A percentile compares a stretch with the other conserved stretches of the same genome.
These are phyloP conservation scores for Manis javanica DNA, from an alignment of 2,797 vertebrate species.

Conservation along the genomic window DNA sequence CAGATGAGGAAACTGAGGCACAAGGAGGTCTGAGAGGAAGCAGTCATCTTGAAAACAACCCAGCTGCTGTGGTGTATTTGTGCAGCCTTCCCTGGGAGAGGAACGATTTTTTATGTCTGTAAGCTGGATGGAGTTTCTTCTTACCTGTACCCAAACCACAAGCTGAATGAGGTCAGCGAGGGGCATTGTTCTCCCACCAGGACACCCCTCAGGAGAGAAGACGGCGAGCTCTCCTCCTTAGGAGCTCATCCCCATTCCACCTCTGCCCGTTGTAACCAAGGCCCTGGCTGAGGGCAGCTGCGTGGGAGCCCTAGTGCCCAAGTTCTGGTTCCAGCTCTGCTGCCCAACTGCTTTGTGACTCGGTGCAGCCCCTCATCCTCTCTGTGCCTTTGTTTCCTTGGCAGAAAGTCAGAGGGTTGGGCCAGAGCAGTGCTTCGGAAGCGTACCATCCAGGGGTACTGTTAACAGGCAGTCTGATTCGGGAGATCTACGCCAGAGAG, in stretches of 20 bases:
- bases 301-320: neutral
- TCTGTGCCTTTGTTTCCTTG: neutral
- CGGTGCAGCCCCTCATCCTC: neutral
- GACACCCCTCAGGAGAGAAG: neutral
- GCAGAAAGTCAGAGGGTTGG: neutral
- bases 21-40: neutral
- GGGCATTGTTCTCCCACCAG: neutral
- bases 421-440: neutral
- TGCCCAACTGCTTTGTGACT: neutral
- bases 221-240: neutral
- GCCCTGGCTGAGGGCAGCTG: neutral
- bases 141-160: neutral
- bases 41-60: neutral
- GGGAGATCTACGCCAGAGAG: accelerated
- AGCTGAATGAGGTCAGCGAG: neutral
- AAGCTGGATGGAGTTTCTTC: neutral
- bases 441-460: accelerated
- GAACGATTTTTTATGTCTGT: neutral
- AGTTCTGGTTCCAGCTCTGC: no score
- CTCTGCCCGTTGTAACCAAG: neutral
- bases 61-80: neutral
- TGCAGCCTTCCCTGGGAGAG: neutral
- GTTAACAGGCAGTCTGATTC: neutral
- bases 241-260: neutral
- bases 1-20: neutral